phyloP scores from a whole-genome alignment of 1,140 invertebrate genomes.

The Apis cerana region DNA sequence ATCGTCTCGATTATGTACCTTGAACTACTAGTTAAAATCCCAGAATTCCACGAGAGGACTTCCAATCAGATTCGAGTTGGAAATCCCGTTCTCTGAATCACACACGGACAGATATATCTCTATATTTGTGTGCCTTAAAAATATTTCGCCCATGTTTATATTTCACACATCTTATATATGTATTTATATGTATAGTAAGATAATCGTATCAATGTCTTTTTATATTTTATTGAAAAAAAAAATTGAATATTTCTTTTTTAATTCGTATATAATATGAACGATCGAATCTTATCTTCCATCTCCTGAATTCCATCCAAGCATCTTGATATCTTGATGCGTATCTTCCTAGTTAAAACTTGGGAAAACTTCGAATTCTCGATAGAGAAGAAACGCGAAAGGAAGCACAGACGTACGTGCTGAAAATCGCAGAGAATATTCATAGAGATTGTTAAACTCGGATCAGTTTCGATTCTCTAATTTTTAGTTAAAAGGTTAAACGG shows the following conservation, averaged over 20 bases:
- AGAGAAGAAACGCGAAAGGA: not conserved
- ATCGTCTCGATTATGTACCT: constrained; percentile 7
- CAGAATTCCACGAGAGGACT: not conserved
- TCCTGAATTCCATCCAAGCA: too few species aligned
- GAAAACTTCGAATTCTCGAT: not conserved
- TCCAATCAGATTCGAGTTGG: constrained; percentile 18
- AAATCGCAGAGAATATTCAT: too few species aligned
- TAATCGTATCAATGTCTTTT: too few species aligned
- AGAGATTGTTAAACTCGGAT: too few species aligned
- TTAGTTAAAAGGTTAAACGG: too few species aligned
- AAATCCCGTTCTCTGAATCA: constrained; percentile 46
- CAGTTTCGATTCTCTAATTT: too few species aligned
- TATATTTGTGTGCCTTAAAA: not conserved
- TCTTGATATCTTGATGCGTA: not conserved
- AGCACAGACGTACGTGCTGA: not conserved
- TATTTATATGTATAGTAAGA: too few species aligned
- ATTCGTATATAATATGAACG: too few species aligned
- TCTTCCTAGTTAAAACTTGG: not conserved
- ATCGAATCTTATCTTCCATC: too few species aligned
- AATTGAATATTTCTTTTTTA: too few species aligned
- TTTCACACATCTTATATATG: not conserved
- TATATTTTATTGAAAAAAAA: too few species aligned
- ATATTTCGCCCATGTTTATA: not conserved
- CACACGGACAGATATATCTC: not conserved
- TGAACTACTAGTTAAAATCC: constrained; percentile 6